These are phyloP conservation scores for Chalcosyrphus nemorum DNA, from an alignment of 2,888 invertebrate species.

Conservation along the genomic window DNA sequence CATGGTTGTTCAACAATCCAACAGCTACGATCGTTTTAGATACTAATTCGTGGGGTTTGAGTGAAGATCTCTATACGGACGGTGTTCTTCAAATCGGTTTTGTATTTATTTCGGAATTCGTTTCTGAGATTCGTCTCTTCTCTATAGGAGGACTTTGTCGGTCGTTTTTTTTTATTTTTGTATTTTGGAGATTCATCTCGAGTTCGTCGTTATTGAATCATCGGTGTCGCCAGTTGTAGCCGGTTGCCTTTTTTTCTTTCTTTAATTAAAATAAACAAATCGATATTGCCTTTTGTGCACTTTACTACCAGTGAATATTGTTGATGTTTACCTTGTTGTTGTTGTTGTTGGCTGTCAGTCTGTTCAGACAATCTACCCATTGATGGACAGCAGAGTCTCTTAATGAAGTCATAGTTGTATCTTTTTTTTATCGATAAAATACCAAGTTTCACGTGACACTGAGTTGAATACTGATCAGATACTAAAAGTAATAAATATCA, in stretches of 20 bases:
- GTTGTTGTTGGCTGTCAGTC: slow-evolving; percentile 12
- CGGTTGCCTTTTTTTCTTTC: slow-evolving; percentile 29
- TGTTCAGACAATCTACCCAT: slow-evolving; percentile 11
- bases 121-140: background rate
- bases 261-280: slow-evolving; percentile 61
- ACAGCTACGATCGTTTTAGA: slow-evolving; percentile 67
- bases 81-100: slow-evolving; percentile 21
- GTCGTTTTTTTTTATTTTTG: background rate
- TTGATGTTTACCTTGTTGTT: slow-evolving; percentile 54
- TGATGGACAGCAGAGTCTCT: slow-evolving; percentile 25
- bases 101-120: background rate
- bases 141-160: slow-evolving; percentile 24
- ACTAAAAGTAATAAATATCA: slow-evolving; percentile 28
- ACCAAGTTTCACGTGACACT: slow-evolving; percentile 15
- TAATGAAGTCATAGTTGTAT: slow-evolving; percentile 52
- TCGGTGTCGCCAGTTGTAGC: background rate
- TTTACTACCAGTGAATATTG: slow-evolving; percentile 18
- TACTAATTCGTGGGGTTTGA: slow-evolving; percentile 68
- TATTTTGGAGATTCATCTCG: slow-evolving; percentile 39
- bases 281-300: slow-evolving; percentile 28
- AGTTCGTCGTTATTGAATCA: background rate
- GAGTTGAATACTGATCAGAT: slow-evolving; percentile 48
- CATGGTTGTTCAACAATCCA: slow-evolving; percentile 66
- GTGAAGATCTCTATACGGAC: slow-evolving; percentile 51
- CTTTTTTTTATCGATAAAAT: slow-evolving; percentile 24